These are phyloP conservation scores for Mongoloraphidia duomilia DNA, from an alignment of 2,888 invertebrate genomes.

Conservation along the genomic window DNA sequence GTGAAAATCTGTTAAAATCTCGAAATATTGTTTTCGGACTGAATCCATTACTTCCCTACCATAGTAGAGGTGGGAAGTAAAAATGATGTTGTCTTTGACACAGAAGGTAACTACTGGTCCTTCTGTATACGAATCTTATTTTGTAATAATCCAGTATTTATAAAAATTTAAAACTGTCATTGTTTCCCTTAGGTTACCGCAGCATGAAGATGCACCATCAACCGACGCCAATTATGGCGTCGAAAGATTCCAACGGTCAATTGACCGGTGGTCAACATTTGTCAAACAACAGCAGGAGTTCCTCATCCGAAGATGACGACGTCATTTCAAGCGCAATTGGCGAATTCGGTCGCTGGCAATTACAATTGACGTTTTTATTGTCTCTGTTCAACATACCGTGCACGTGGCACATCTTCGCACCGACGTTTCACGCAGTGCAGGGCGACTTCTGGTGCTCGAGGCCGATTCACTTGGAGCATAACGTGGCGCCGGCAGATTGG, in stretches of 20 bases:
- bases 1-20: too few relatives aligned
- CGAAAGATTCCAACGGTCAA: too few relatives aligned
- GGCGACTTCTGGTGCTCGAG: conserved; percentile 55
- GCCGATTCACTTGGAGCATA: conserved; percentile 38
- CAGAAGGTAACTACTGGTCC: too few relatives aligned
- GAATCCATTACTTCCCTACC: too few relatives aligned
- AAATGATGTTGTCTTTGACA: too few relatives aligned
- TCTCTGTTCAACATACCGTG: conserved; percentile 66
- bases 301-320: conserved; percentile 36
- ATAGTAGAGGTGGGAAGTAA: too few relatives aligned
- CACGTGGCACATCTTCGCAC: conserved; percentile 66
- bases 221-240: conserved; percentile 18
- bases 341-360: conserved; percentile 64
- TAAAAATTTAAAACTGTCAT: neutral
- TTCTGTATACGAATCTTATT: too few relatives aligned
- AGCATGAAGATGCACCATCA: conserved; percentile 21
- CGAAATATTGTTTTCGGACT: too few relatives aligned
- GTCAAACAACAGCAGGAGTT: too few relatives aligned
- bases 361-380: conserved; percentile 55
- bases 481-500: conserved; percentile 22
- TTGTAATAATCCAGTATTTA: neutral
- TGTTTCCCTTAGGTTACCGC: conserved; percentile 2
- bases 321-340: conserved; percentile 54
- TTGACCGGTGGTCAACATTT: too few relatives aligned
- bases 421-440: conserved; percentile 56